These are phyloP conservation scores for Xylota segnis DNA, from an alignment of 2,888 invertebrate genomes.

Conservation along the genomic window DNA sequence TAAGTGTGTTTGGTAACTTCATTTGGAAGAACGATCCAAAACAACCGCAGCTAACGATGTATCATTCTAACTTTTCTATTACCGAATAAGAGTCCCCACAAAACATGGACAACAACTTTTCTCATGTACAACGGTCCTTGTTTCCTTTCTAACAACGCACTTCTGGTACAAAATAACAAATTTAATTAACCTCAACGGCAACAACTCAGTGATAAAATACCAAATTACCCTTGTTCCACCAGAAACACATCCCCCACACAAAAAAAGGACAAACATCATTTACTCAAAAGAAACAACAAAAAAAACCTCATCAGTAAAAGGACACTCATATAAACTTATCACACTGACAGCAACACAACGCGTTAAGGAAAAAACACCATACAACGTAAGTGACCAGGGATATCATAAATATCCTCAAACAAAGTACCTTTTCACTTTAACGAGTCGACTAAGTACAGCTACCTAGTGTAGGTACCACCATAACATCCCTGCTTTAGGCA, in stretches of 20 bases:
- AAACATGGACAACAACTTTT: neutral
- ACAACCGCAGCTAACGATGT: neutral
- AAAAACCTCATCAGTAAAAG: slow-evolving; percentile 39
- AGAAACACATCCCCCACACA: neutral
- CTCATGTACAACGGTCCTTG: neutral
- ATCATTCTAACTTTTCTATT: neutral
- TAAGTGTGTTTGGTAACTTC: neutral
- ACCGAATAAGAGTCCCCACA: neutral
- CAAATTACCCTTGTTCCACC: slow-evolving; percentile 20
- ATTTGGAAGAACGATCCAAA: neutral
- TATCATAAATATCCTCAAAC: slow-evolving; percentile 41
- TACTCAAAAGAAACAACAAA: slow-evolving; percentile 11
- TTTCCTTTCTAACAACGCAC: slow-evolving; percentile 15
- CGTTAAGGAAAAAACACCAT: slow-evolving; percentile 28
- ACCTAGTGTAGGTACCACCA: neutral
- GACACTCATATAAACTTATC: slow-evolving; percentile 38
- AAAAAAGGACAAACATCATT: slow-evolving; percentile 33
- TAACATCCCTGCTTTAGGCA: slow-evolving; percentile 20
- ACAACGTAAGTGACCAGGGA: slow-evolving; percentile 59
- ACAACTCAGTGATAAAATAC: slow-evolving; percentile 32
- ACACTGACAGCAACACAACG: neutral
- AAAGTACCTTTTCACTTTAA: slow-evolving; percentile 71
- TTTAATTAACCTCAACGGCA: slow-evolving; percentile 54
- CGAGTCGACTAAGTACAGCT: slow-evolving; percentile 54
- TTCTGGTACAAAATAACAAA: slow-evolving; percentile 28